Percentiles rank a stretch among this genome's conserved stretches.
Conservation (phyloP, 2,888 invertebrate species). For the Lycocerus yunnanus region DNA sequence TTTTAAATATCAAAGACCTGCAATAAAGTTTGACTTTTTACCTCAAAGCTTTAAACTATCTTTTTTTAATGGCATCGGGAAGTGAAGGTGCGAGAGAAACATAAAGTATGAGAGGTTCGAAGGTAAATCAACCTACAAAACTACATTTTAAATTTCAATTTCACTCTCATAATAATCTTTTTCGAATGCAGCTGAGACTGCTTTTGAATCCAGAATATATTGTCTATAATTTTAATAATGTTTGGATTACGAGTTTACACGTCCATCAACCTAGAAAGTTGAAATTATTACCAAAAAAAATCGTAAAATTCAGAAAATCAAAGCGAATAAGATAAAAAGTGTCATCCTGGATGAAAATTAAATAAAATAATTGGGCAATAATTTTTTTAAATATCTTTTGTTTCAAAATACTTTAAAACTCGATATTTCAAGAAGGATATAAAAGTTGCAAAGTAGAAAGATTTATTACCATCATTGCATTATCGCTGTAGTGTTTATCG, state of each 20-base stretch:
- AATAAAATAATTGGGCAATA: neutral
- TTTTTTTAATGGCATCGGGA: slow-evolving; percentile 9
- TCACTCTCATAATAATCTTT: slow-evolving; percentile 23
- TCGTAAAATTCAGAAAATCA: neutral
- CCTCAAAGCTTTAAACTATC: slow-evolving; percentile 20
- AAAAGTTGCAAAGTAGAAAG: slow-evolving; percentile 22
- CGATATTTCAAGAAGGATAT: slow-evolving; percentile 25
- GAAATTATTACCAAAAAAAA: neutral
- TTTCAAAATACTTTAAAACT: slow-evolving; percentile 7
- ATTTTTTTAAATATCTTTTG: neutral
- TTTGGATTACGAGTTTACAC: neutral
- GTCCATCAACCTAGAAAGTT: neutral
- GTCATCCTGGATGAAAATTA: neutral
- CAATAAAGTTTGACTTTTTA: slow-evolving; percentile 19
- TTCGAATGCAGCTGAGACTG: slow-evolving; percentile 26
- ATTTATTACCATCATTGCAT: slow-evolving; percentile 28
- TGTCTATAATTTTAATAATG: neutral
- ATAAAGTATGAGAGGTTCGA: slow-evolving; percentile 7
- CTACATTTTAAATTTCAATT: slow-evolving; percentile 30
- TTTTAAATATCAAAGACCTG: slow-evolving; percentile 29
- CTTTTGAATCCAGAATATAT: slow-evolving; percentile 25
- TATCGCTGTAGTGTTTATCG: slow-evolving; percentile 29
- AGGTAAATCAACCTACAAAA: slow-evolving; percentile 20
- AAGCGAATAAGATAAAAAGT: neutral
- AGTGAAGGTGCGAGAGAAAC: slow-evolving; percentile 15